Percentiles rank a stretch among this genome's conserved stretches.
phyloP scores from a whole-genome alignment of 2,888 invertebrate genomes.

The Oligia strigilis region DNA sequence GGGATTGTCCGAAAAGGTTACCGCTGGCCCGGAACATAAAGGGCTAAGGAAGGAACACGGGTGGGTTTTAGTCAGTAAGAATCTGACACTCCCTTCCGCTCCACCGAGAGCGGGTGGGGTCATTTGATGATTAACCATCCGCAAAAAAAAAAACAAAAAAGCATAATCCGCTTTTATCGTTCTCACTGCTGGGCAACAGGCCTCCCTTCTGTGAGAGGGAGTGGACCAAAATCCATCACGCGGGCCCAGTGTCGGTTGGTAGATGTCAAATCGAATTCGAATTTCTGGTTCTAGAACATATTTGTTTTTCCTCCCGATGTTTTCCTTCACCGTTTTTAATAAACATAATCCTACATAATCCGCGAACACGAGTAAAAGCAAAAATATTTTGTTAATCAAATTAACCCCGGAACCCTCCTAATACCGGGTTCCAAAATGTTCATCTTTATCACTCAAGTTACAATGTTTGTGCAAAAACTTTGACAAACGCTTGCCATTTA shows the following conservation, averaged over 20 bases:
- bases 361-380: conserved; percentile 30
- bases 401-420: conserved; percentile 44
- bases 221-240: too few species aligned
- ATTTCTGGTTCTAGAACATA: background rate
- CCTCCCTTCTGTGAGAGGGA: background rate
- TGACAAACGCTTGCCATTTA: conserved; percentile 36
- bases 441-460: conserved; percentile 44
- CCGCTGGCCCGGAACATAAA: too few species aligned
- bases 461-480: conserved; percentile 56
- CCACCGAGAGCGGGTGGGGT: too few species aligned
- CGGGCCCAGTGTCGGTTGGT: background rate
- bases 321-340: background rate
- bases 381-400: conserved; percentile 51
- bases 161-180: background rate
- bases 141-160: too few species aligned
- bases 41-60: too few species aligned
- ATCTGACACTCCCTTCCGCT: too few species aligned
- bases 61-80: too few species aligned
- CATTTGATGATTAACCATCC: too few species aligned
- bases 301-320: background rate
- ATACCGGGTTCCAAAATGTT: conserved; percentile 45
- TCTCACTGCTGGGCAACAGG: background rate
- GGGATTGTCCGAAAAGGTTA: too few species aligned
- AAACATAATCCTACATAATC: conserved; percentile 17
- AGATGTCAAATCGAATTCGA: background rate